Base-by-base conservation (phyloP, 2,888 invertebrate genomes). In the Cephus pygmeus region DNA sequence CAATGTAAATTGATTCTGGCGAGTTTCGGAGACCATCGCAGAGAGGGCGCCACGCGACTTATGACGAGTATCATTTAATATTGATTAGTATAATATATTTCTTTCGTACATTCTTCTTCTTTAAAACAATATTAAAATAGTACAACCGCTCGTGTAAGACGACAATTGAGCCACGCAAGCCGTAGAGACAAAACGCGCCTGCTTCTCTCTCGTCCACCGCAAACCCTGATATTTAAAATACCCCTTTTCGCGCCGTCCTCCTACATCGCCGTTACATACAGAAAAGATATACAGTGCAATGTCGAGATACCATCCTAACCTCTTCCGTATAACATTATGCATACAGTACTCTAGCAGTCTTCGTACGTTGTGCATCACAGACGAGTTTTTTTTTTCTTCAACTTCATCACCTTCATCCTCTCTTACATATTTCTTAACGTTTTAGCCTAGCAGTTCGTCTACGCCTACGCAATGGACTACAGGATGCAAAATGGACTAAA, bases 331-430 rank as follows among this genome's bases (percentile, higher is more conserved):
- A 71, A 71, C 71, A 33, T 71, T 71, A 71, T 71, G 71, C 71
- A 34, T 71, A 71, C 31, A 71, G 71, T 71, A 71, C 71, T 71
- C 71, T 71, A 71, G 33, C 71, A 71, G 71, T 71, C 71, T 71
- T 71, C 71, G 71, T 71, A 71, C 71, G 3, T 71, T 71, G 71
- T 71, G 71, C 71, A 71, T 71, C 71, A 71, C 71, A 71, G 71
- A 71, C 71, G 71, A 71, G 71, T 71, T 71, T 31, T 33, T 71
- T 69, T 34, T 23, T 56, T 56, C 56, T 9, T 56, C 56, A 56
- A 23, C 56, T 23, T 56, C 23, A 56, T 56, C 56, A 23, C 23
- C 23, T 23, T 56, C 23, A 40, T 15, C 40, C 15, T 15, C 56
- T 56, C 9, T 56, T 56, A 56, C 56, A 56, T 56, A 56, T 56